Conservation (phyloP, 2,888 invertebrate genomes). For the Drosophila atroscutellata region DNA sequence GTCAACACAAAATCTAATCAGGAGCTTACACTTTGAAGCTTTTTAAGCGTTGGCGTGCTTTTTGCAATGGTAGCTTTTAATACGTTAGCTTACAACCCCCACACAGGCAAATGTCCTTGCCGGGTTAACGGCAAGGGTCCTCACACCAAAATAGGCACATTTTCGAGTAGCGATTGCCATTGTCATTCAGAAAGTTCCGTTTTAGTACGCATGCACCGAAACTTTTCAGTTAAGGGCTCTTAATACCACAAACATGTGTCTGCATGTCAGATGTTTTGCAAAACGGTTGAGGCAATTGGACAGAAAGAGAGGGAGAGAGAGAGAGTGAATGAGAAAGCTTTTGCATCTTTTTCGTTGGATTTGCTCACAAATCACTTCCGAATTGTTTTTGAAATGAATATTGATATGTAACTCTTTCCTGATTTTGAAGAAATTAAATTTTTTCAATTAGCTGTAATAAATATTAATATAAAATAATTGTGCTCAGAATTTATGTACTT, state of each 20-base stretch:
- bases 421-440: not conserved
- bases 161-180: constrained; percentile 18
- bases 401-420: no score
- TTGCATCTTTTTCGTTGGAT: not conserved
- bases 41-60: constrained; percentile 1
- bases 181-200: constrained; percentile 67
- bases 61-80: constrained; percentile 25
- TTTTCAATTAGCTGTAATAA: no score
- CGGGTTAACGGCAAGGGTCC: constrained; percentile 12
- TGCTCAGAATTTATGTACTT: not conserved
- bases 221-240: constrained; percentile 31
- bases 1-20: not conserved
- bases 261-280: constrained; percentile 63
- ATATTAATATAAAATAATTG: not conserved
- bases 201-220: constrained; percentile 68
- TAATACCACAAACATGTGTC: constrained; percentile 60
- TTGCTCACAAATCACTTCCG: not conserved
- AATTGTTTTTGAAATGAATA: not conserved
- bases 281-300: not conserved
- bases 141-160: not conserved
- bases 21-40: constrained; percentile 18
- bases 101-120: constrained; percentile 45
- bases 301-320: not conserved
- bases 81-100: constrained; percentile 26
- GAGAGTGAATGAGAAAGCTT: not conserved